Evolutionary conservation across 2,888 invertebrate species (phyloP).

Genomic region (Dilophus febrilis): DNA sequence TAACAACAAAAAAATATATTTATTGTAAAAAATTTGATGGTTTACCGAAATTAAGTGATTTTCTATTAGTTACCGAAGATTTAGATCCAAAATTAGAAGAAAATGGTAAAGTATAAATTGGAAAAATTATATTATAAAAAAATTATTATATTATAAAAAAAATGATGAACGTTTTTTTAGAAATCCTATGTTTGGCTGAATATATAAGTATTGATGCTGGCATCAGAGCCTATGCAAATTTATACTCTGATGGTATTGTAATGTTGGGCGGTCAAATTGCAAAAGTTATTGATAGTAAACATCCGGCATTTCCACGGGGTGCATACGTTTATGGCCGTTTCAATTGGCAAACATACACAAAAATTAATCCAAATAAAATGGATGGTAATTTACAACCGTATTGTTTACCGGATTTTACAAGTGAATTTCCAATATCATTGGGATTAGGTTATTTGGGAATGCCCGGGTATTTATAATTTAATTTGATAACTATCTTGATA

Average conservation of each 20-base stretch:
- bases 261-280: conserved; percentile 57
- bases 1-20: conserved; percentile 43
- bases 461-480: conserved; percentile 41
- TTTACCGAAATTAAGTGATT: conserved; percentile 25
- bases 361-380: conserved; percentile 22
- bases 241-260: conserved; percentile 38
- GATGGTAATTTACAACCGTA: conserved; percentile 18
- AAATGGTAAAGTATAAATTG: conserved; percentile 19
- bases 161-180: conserved; percentile 27
- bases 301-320: conserved; percentile 45
- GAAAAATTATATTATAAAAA: background rate
- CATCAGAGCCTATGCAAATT: conserved; percentile 40
- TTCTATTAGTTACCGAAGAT: conserved; percentile 28
- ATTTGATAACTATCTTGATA: background rate
- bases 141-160: background rate
- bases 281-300: conserved; percentile 47
- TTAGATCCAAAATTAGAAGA: conserved; percentile 21
- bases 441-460: conserved; percentile 51
- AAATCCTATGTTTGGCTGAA: conserved; percentile 47
- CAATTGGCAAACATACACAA: conserved; percentile 46
- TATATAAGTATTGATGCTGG: conserved; percentile 57
- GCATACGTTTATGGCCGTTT: conserved; percentile 41
- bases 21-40: conserved; percentile 36
- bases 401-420: conserved; percentile 40
- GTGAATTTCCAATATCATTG: conserved; percentile 39